Percentiles rank a stretch among this genome's conserved stretches.
Conservation (phyloP, 1,140 invertebrate species). For the Laupala kohalensis region DNA sequence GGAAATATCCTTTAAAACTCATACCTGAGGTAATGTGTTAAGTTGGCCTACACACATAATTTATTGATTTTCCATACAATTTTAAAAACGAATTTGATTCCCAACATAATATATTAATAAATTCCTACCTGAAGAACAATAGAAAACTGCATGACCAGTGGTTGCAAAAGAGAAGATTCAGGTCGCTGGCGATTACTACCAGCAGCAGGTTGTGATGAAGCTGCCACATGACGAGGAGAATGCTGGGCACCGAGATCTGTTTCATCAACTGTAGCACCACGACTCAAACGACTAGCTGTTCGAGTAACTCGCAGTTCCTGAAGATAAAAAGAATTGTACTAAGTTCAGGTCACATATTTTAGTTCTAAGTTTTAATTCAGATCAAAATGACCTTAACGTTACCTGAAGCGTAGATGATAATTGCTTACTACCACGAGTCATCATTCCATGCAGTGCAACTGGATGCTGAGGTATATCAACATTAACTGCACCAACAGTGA, state of each 20-base stretch:
- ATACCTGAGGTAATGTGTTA: too few species aligned
- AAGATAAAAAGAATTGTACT: slow-evolving; percentile 13
- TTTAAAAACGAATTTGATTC: too few species aligned
- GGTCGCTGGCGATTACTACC: slow-evolving; percentile 24
- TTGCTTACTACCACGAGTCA: slow-evolving; percentile 86
- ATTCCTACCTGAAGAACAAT: slow-evolving; percentile 54
- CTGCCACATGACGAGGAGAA: slow-evolving; percentile 37
- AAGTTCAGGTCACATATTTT: neutral
- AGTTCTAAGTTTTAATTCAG: neutral
- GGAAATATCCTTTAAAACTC: too few species aligned
- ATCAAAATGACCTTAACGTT: slow-evolving; percentile 1
- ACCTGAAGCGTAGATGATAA: slow-evolving; percentile 79
- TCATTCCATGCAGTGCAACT: slow-evolving; percentile 90
- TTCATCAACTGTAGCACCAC: slow-evolving; percentile 39
- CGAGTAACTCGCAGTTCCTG: slow-evolving; percentile 64
- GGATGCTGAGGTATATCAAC: slow-evolving; percentile 95
- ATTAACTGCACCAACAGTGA: slow-evolving; percentile 77
- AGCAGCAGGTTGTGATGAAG: slow-evolving; percentile 14
- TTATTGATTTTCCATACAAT: neutral
- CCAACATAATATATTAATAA: too few species aligned
- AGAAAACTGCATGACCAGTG: slow-evolving; percentile 75
- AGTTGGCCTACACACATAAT: too few species aligned
- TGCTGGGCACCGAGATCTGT: slow-evolving; percentile 34
- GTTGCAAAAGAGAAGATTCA: slow-evolving; percentile 45
- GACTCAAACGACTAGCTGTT: slow-evolving; percentile 57